Evolutionary conservation across 2,797 vertebrate species (phyloP).

Genomic region (Aulostomus chinensis): DNA sequence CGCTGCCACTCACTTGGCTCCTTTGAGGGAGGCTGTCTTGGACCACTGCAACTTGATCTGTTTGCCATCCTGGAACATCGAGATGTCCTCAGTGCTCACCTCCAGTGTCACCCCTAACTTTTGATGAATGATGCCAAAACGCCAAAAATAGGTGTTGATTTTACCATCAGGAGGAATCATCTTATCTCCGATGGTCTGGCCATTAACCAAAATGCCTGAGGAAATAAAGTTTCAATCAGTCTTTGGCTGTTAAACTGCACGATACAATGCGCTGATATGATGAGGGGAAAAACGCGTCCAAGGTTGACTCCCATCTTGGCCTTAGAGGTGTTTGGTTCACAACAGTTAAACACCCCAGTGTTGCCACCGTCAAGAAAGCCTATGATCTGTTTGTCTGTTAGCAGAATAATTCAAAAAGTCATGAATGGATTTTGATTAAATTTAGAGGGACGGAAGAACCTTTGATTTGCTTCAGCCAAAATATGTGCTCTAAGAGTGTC

Average conservation of each 20-base stretch:
- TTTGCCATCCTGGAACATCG: conserved; percentile 72
- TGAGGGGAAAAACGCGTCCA: too few relatives aligned
- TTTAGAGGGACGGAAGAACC: too few relatives aligned
- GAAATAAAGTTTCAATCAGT: conserved; percentile 5
- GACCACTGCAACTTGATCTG: conserved; percentile 81
- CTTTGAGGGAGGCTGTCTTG: conserved; percentile 75
- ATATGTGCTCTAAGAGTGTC: too few relatives aligned
- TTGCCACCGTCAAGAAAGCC: too few relatives aligned
- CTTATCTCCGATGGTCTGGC: conserved; percentile 89
- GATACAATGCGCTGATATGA: not conserved
- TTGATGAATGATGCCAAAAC: conserved; percentile 84
- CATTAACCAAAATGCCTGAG: conserved; percentile 89
- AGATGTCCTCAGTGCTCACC: conserved; percentile 84
- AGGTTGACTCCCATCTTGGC: too few relatives aligned
- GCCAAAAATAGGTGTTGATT: conserved; percentile 88
- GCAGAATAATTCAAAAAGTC: too few relatives aligned
- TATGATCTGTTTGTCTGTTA: too few relatives aligned
- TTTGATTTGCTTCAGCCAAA: too few relatives aligned
- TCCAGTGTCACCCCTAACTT: conserved; percentile 79
- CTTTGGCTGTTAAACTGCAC: not conserved
- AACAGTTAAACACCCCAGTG: too few relatives aligned
- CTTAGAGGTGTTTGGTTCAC: too few relatives aligned
- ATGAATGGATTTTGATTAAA: too few relatives aligned
- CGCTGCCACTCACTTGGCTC: conserved; percentile 67
- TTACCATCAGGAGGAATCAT: conserved; percentile 67